phyloP scores from a whole-genome alignment of 2,797 vertebrate genomes.

The Zalophus californianus region DNA sequence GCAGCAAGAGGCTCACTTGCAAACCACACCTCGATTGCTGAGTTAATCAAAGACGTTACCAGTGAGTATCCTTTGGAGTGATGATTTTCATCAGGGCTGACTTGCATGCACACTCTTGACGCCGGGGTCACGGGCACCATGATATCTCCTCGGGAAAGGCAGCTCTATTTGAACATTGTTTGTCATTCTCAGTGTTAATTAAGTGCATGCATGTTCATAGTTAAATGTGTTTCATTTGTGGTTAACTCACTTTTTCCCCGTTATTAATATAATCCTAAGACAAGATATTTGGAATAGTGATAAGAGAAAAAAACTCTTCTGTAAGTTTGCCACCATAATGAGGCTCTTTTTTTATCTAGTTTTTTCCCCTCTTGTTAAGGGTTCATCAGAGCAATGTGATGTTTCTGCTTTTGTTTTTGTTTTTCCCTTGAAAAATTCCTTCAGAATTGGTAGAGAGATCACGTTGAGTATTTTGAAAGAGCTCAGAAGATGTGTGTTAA shows the following conservation, averaged over 20 bases:
- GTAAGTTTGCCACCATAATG: neutral
- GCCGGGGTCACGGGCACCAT: accelerated
- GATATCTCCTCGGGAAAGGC: neutral
- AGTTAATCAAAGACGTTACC: constrained; percentile 98
- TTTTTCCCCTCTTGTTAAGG: neutral
- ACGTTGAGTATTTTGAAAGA: neutral
- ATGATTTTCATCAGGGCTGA: accelerated
- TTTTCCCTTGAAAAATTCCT: neutral
- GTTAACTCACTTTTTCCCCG: neutral
- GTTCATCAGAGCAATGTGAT: neutral
- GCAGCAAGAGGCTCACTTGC: constrained; percentile 97
- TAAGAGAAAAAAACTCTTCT: neutral
- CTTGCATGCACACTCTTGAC: accelerated
- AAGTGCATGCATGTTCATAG: neutral
- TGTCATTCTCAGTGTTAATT: too few species aligned
- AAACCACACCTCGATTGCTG: constrained; percentile 98
- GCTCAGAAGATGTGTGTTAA: neutral
- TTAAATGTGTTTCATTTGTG: neutral
- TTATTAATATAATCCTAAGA: neutral
- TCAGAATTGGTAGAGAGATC: neutral
- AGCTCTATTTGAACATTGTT: neutral
- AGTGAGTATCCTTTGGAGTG: constrained; percentile 88
- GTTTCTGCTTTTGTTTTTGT: neutral
- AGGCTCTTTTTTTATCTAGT: neutral
- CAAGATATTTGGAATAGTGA: neutral